A percentile compares a stretch with the other conserved stretches of the same genome.
Evolutionary conservation across 92 coral and sea anemone species (phyloP).

Genomic region (Phenganax marumi): DNA sequence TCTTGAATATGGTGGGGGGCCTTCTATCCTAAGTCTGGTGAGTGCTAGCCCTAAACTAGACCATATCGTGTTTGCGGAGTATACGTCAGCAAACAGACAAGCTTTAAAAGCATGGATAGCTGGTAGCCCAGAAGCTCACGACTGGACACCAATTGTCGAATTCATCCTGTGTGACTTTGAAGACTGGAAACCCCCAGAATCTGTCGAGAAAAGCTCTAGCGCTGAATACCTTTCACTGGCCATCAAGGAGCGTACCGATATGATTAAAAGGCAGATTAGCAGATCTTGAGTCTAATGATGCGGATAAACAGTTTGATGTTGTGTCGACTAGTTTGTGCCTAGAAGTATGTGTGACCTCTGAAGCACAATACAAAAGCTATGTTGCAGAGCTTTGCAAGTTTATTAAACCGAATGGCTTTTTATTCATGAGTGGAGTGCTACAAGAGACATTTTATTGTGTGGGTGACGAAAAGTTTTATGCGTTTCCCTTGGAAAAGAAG

Average conservation of each 20-base stretch:
- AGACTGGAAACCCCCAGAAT: not conserved
- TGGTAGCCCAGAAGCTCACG: slow-evolving; percentile 31
- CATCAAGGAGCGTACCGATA: slow-evolving; percentile 36
- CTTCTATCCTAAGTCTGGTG: slow-evolving; percentile 47
- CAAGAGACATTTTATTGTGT: slow-evolving; percentile 48
- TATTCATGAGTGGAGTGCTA: slow-evolving; percentile 50
- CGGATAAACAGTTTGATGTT: slow-evolving; percentile 56
- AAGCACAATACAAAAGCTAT: slow-evolving; percentile 44
- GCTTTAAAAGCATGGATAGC: slow-evolving; percentile 55
- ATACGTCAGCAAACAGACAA: slow-evolving; percentile 52
- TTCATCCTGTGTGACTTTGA: slow-evolving; percentile 45
- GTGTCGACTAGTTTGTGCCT: slow-evolving; percentile 56
- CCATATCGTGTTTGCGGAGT: slow-evolving; percentile 63
- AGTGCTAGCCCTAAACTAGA: slow-evolving; percentile 55
- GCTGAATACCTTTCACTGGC: not conserved
- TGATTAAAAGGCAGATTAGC: slow-evolving; percentile 50
- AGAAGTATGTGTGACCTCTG: slow-evolving; percentile 60
- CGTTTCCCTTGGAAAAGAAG: slow-evolving; percentile 46
- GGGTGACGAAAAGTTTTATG: slow-evolving; percentile 40
- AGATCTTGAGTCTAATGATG: slow-evolving; percentile 10
- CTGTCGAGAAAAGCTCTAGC: slow-evolving; percentile 9
- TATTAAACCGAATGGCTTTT: slow-evolving; percentile 55
- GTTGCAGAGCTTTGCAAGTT: slow-evolving; percentile 53
- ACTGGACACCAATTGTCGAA: slow-evolving; percentile 53
- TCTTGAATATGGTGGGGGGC: slow-evolving; percentile 67